Percentiles rank a stretch among this genome's conserved stretches.
These are phyloP conservation scores for Ibidorhyncha struthersii DNA, from an alignment of 2,113 vertebrate genomes.

Conservation along the genomic window DNA sequence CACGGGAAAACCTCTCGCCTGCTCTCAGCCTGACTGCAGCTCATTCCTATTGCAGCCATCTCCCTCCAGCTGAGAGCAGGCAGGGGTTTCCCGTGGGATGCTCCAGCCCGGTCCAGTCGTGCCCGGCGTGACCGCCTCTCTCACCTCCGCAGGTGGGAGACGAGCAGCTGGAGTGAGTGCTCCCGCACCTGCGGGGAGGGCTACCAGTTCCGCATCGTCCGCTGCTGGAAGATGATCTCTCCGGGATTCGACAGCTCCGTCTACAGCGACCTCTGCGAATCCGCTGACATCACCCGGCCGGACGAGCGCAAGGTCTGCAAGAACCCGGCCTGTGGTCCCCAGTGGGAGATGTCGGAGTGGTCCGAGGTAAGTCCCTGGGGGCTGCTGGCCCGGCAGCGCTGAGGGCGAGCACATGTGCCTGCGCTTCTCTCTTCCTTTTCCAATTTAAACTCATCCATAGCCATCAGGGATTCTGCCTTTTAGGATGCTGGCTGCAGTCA, in stretches of 20 bases:
- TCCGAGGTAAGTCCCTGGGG: slow-evolving; percentile 77
- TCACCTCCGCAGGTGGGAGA: slow-evolving; percentile 86
- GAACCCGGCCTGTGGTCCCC: slow-evolving; percentile 92
- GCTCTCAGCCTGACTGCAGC: not conserved
- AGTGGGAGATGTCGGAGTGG: slow-evolving; percentile 99
- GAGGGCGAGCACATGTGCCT: rapidly evolving
- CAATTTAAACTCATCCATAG: rapidly evolving
- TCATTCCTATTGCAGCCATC: rapidly evolving
- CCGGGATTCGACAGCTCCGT: slow-evolving; percentile 97
- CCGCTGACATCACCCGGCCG: slow-evolving; percentile 87
- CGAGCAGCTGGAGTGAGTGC: slow-evolving; percentile 98
- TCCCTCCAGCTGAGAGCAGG: not conserved
- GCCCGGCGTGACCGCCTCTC: rapidly evolving
- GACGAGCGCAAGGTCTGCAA: slow-evolving; percentile 90
- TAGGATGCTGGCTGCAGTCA: rapidly evolving
- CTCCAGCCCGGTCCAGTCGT: rapidly evolving
- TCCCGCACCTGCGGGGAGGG: slow-evolving; percentile 96
- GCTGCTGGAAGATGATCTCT: slow-evolving; percentile 98
- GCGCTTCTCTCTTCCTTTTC: rapidly evolving
- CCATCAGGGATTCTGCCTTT: not conserved
- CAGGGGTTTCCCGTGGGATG: not conserved
- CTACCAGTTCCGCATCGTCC: slow-evolving; percentile 91
- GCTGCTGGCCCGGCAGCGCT: rapidly evolving
- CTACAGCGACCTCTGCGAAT: slow-evolving; percentile 93
- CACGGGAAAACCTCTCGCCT: rapidly evolving